A percentile compares a stretch with the other conserved stretches of the same genome.
phyloP scores from a whole-genome alignment of 2,113 vertebrate genomes.

The Vicugna pacos region DNA sequence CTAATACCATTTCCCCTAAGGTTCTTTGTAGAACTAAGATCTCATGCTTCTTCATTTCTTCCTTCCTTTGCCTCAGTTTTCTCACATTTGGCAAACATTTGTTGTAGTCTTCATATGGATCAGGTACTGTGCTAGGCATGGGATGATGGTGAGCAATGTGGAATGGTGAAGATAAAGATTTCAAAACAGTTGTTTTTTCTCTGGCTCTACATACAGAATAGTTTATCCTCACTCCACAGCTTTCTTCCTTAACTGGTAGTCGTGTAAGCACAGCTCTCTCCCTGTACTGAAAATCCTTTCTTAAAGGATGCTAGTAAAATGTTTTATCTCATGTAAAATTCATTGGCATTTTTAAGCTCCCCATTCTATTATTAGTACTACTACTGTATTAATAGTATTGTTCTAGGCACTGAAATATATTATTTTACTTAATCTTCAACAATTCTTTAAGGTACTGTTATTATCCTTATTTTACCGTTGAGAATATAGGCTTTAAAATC shows the following conservation, averaged over 20 bases:
- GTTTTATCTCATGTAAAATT: conserved; percentile 27
- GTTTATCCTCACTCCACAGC: background rate
- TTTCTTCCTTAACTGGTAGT: conserved; percentile 30
- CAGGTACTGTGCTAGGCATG: background rate
- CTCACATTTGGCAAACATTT: conserved; percentile 7
- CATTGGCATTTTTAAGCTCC: conserved; percentile 38
- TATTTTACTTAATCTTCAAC: conserved; percentile 41
- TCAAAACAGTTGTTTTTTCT: background rate
- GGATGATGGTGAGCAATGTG: background rate
- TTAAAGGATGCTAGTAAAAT: conserved; percentile 25
- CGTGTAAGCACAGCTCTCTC: background rate
- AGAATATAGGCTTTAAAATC: conserved; percentile 55
- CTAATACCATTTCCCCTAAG: background rate
- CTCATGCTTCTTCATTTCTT: conserved; percentile 25
- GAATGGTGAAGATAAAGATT: background rate
- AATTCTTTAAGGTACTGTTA: conserved; percentile 4
- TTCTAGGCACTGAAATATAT: background rate
- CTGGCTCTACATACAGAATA: background rate
- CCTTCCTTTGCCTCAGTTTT: background rate
- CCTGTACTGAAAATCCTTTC: background rate
- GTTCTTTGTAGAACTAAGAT: conserved; percentile 38
- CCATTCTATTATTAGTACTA: background rate
- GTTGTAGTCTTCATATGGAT: background rate
- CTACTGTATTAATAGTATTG: conserved; percentile 38
- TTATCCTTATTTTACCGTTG: background rate